phyloP scores from a whole-genome alignment of 1,140 invertebrate genomes.

The Drosophila mauritiana region DNA sequence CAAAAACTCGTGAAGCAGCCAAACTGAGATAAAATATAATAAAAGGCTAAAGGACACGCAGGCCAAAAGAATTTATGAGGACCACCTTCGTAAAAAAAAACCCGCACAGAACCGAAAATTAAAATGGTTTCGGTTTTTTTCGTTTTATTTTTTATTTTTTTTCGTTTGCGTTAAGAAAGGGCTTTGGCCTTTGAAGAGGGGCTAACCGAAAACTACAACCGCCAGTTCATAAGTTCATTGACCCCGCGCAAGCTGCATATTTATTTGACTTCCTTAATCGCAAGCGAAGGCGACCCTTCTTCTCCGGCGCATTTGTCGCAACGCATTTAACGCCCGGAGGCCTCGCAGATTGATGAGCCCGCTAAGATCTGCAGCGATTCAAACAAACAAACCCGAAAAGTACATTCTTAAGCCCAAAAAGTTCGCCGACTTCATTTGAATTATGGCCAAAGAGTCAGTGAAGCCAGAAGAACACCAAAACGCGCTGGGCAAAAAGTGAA shows the following conservation, averaged over 20 bases:
- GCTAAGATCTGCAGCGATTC: slow-evolving; percentile 38
- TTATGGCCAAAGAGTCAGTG: slow-evolving; percentile 46
- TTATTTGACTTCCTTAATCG: slow-evolving; percentile 79
- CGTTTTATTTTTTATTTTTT: neutral
- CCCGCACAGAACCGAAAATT: slow-evolving; percentile 51
- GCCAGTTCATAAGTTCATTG: slow-evolving; percentile 63
- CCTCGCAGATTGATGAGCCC: slow-evolving; percentile 71
- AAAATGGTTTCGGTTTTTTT: slow-evolving; percentile 59
- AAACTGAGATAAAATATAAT: slow-evolving; percentile 63
- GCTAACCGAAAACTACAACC: slow-evolving; percentile 14
- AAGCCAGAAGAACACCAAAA: slow-evolving; percentile 2
- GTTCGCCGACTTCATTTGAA: slow-evolving; percentile 58
- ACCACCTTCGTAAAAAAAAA: slow-evolving; percentile 67
- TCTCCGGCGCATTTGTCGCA: slow-evolving; percentile 67
- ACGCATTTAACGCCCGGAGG: slow-evolving; percentile 77
- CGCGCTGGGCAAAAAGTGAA: slow-evolving; percentile 63
- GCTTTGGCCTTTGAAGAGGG: slow-evolving; percentile 45
- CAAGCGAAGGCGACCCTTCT: slow-evolving; percentile 34
- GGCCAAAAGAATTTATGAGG: slow-evolving; percentile 69
- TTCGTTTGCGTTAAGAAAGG: slow-evolving; percentile 17
- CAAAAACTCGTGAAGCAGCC: slow-evolving; percentile 9
- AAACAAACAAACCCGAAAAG: slow-evolving; percentile 55
- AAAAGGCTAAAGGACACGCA: slow-evolving; percentile 82
- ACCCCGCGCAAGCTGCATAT: slow-evolving; percentile 58
- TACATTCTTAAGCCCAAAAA: slow-evolving; percentile 31